These are phyloP conservation scores for Oreochromis tanganicae DNA, from an alignment of 2,113 vertebrate genomes.

Conservation along the genomic window DNA sequence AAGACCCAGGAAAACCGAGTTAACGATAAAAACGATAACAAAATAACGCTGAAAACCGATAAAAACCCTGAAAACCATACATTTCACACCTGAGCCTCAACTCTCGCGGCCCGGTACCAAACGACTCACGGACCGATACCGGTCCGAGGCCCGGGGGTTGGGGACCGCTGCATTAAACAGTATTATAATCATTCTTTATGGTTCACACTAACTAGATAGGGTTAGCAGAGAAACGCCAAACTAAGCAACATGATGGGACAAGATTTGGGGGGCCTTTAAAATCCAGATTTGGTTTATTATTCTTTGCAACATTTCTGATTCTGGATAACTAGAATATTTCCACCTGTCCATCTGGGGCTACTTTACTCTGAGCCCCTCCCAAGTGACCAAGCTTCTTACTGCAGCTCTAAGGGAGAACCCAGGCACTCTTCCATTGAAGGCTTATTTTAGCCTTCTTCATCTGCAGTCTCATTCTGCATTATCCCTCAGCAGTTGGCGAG, in stretches of 20 bases:
- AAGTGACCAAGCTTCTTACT: neutral
- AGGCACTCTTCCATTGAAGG: neutral
- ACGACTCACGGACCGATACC: too few relatives aligned
- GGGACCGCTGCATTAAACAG: neutral
- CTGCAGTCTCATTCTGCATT: neutral
- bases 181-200: neutral
- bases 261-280: neutral
- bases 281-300: neutral
- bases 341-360: neutral
- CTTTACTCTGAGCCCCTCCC: neutral
- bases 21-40: too few relatives aligned
- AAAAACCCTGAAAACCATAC: too few relatives aligned
- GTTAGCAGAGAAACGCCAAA: neutral
- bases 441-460: accelerated
- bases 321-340: neutral
- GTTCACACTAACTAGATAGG: neutral
- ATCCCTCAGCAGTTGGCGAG: accelerated
- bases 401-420: neutral
- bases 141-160: too few relatives aligned
- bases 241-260: neutral
- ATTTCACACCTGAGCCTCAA: too few relatives aligned
- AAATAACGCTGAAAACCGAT: too few relatives aligned
- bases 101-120: too few relatives aligned
- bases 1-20: too few relatives aligned
- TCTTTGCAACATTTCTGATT: neutral